Evolutionary conservation across 1,140 invertebrate species (phyloP).

Genomic region (Eumaeus atala): DNA sequence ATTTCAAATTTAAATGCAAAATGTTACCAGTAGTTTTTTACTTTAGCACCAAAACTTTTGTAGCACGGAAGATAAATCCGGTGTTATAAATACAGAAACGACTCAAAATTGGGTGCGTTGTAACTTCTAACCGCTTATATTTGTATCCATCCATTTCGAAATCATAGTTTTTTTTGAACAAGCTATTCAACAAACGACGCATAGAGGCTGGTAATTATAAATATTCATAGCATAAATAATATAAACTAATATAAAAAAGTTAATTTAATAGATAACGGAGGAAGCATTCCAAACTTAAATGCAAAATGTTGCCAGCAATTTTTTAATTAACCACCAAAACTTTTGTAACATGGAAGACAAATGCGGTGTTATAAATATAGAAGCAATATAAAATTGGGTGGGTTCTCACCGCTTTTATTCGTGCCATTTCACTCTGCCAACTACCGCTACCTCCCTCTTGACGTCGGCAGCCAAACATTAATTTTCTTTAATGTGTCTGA

Average conservation of each 20-base stretch:
- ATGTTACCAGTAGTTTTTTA: constrained; percentile 6
- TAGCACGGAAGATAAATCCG: constrained; percentile 42
- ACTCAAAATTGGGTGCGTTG: constrained; percentile 58
- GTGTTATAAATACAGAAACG: constrained; percentile 48
- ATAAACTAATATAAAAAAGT: no score
- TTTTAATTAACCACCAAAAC: constrained; percentile 24
- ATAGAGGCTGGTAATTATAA: no score
- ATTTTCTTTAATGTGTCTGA: constrained; percentile 74
- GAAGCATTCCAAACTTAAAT: constrained; percentile 1
- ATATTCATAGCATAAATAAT: no score
- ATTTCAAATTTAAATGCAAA: constrained; percentile 7
- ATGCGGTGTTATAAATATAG: constrained; percentile 50
- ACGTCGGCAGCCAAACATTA: constrained; percentile 69
- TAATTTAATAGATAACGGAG: background rate
- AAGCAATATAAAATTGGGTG: constrained; percentile 57
- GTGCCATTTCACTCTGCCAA: constrained; percentile 67
- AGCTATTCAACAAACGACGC: no score
- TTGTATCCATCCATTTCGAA: constrained; percentile 64
- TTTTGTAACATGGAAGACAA: constrained; percentile 41
- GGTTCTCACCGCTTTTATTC: constrained; percentile 49
- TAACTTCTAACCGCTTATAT: constrained; percentile 48
- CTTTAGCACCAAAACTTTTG: constrained; percentile 30
- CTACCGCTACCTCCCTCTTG: constrained; percentile 58
- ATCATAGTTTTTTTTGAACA: no score
- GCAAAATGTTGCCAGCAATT: constrained; percentile 8